Evolutionary conservation across 2,888 invertebrate species (phyloP).

Genomic region (Sinodicranocentrus sp.): DNA sequence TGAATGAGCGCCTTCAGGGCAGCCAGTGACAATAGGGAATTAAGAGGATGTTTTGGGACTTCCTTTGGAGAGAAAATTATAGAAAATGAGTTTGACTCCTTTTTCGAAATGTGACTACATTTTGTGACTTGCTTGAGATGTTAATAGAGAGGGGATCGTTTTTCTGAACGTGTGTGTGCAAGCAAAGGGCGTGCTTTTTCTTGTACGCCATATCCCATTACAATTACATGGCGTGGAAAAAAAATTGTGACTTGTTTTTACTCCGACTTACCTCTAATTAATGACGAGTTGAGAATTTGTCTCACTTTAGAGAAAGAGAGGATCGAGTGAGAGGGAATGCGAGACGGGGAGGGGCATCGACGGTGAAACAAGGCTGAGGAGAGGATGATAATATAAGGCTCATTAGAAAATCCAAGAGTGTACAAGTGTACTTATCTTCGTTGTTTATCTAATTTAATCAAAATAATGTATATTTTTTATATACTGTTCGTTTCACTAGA

Average conservation of each 20-base stretch:
- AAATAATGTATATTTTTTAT: too few relatives aligned
- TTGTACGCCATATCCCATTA: background rate
- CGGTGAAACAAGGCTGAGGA: background rate
- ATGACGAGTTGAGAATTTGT: slow-evolving; percentile 42
- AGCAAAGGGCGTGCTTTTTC: slow-evolving; percentile 25
- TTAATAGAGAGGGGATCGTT: too few relatives aligned
- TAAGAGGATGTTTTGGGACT: background rate
- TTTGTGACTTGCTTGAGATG: slow-evolving; percentile 21
- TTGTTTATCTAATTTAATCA: background rate
- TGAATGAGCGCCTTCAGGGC: too few relatives aligned
- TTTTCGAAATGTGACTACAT: slow-evolving; percentile 26
- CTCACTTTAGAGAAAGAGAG: background rate
- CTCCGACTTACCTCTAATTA: slow-evolving; percentile 36
- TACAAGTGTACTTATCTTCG: slow-evolving; percentile 4
- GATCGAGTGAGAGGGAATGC: too few relatives aligned
- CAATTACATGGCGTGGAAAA: background rate
- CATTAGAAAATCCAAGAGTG: slow-evolving; percentile 20
- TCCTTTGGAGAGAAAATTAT: background rate
- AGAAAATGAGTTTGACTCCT: slow-evolving; percentile 52
- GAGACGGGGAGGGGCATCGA: background rate
- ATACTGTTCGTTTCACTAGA: too few relatives aligned
- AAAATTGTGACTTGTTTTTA: slow-evolving; percentile 26
- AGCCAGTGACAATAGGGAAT: slow-evolving; percentile 24
- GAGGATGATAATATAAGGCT: slow-evolving; percentile 20
- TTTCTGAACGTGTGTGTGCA: too few relatives aligned